Evolutionary conservation across 2,797 vertebrate species (phyloP), one percentile per base, ranked within the genome.

Genomic region (Tapera naevia): DNA sequence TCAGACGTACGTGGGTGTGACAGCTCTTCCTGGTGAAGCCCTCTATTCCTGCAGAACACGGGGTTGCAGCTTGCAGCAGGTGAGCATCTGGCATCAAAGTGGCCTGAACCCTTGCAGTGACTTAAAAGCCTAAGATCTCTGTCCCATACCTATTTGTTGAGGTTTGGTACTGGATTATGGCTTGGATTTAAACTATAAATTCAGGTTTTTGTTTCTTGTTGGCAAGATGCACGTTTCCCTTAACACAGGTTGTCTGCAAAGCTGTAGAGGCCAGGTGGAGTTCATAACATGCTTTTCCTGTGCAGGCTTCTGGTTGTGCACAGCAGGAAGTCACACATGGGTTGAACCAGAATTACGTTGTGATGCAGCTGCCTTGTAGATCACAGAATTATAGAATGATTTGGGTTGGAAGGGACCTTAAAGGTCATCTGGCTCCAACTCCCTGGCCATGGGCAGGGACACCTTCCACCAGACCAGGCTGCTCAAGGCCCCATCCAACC

Each of bases 21-120:
- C 93, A 90, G 78, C 74, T 93, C 23, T 70, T 81, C 35, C 37
- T 23, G 10, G 17, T 93, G 88, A 84, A 86, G 82, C 76, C 75
- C 66, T 80, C 27, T 80, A 0, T 75, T 91, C 23, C 21, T 35
- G 54, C 58, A 46, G 69, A 88, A 19, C 3, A 48, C 58, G 32
- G 69, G 6, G 3, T 72, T 79, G 33, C 39, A 84, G 41, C 64
- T 66, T 57, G 27, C 35, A 84, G 73, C 57, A 45, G 48, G 25
- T 35, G 53, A n/a, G 16, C 18, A 53, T 10, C 65, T 86, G 6
- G 23, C 27, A 10, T 32, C 43, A 27, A 45, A 43, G 67, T 62
- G 30, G 41, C 57, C 86, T 25, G 33, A 87, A 64, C 60, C 32
- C 35, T 56, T 53, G 25, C 19, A 35, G 21, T 46, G 25, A 18